Evolutionary conservation across 2,113 vertebrate species (phyloP), one percentile per base, ranked within the genome.

Genomic region (Hippoglossus stenolepis): DNA sequence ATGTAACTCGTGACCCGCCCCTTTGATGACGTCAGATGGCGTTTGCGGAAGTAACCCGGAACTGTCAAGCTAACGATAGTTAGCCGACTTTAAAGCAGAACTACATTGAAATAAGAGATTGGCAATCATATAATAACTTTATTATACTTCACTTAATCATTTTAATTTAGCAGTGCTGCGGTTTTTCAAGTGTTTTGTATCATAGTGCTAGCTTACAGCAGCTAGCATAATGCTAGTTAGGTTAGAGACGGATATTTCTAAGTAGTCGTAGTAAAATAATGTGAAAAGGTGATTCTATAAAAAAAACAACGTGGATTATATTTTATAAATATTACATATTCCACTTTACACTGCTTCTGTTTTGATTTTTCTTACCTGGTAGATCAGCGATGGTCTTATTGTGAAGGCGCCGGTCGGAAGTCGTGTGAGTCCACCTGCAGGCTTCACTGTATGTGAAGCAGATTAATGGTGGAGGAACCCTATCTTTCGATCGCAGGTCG

Each of bases 31-130:
- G 82, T 83, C 81, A 71, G 12, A 15, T 3, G 38, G 13, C 28
- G 51, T 72, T 77, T 69, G 28, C 80, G 80, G 89, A 89, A 87
- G 4, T 43, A 49, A 68, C 0, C 15, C 43, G 26, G 45, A 78
- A 40, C 3, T 38, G 51, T 66, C n/a, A 79, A 75, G 73, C 0
- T 62, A 12, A 1, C 1, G 0, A 2, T 0, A 0, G 2, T 24
- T 21, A 59, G 31, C 56, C 3, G 5, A 4, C 3, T 13, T 5
- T n/a, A 11, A 2, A 5, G 4, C 9, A 53, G 10, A 72, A 23
- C 12, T 14, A 51, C 21, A 28, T 5, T 14, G 1, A 65, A 67
- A 45, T 54, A 54, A 54, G 7, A 10, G 20, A 10, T n/a, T 54
- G 8, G 13, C 3, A 11, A 54, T 20, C 67, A 12, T 20, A 2